Evolutionary conservation across 2,797 vertebrate genomes (phyloP).

Genomic region (Tamandua tetradactyla): DNA sequence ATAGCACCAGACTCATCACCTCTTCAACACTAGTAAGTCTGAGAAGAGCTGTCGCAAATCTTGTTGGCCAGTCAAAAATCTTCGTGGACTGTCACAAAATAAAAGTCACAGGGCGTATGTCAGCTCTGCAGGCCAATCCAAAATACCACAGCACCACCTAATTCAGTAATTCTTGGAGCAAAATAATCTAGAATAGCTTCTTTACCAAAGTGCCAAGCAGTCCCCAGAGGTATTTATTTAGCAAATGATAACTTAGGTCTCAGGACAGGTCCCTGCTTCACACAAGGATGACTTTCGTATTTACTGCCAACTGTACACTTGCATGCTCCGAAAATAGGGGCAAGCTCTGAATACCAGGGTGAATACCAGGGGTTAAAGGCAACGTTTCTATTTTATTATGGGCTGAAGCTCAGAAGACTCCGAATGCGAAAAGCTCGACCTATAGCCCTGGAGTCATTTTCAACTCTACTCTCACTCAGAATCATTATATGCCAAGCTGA

Average conservation of each 20-base stretch:
- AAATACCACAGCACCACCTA: background rate
- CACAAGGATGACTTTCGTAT: conserved; percentile 46
- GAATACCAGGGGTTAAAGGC: background rate
- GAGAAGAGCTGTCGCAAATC: background rate
- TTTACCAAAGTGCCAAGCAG: conserved; percentile 35
- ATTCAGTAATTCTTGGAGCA: background rate
- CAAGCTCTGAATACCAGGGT: background rate
- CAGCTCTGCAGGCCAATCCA: conserved; percentile 5
- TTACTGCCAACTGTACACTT: conserved; percentile 63
- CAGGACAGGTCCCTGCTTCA: conserved; percentile 4
- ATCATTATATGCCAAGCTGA: conserved; percentile 38
- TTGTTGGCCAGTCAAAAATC: background rate
- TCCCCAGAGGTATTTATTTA: conserved; percentile 19
- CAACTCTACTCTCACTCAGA: conserved; percentile 58
- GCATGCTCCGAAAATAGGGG: conserved; percentile 59
- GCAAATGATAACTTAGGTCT: conserved; percentile 42
- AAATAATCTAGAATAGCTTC: background rate
- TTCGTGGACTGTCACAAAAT: conserved; percentile 50
- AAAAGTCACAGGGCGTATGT: conserved; percentile 4
- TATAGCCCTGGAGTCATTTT: conserved; percentile 49
- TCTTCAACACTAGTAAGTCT: background rate
- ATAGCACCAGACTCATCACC: background rate
- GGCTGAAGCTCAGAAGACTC: background rate
- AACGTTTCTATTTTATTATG: background rate
- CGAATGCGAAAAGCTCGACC: conserved; percentile 46